phyloP scores from a whole-genome alignment of 2,888 invertebrate species.

The Mystacides longicornis region DNA sequence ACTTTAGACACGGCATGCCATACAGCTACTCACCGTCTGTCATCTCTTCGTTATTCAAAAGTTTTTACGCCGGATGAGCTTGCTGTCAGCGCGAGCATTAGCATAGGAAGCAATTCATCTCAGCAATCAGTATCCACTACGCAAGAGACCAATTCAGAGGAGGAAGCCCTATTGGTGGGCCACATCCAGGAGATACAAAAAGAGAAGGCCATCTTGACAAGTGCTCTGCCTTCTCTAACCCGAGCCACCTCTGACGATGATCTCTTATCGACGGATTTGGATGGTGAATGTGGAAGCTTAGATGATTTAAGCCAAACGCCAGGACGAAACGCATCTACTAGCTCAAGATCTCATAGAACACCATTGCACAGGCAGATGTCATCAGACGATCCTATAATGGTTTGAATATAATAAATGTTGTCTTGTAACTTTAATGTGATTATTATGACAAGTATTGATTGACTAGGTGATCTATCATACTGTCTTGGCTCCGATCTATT shows the following conservation, averaged over 20 bases:
- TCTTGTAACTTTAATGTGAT: no score
- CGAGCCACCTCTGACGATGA: constrained; percentile 85
- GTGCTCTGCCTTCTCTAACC: constrained; percentile 70
- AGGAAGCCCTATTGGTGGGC: constrained; percentile 66
- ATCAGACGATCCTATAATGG: constrained; percentile 50
- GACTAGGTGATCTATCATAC: no score
- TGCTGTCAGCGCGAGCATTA: constrained; percentile 29
- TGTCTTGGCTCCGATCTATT: no score
- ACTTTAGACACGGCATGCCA: constrained; percentile 81
- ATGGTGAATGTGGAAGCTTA: constrained; percentile 61
- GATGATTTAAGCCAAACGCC: constrained; percentile 48
- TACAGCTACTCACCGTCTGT: constrained; percentile 73
- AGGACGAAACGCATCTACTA: constrained; percentile 28
- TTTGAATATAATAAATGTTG: constrained; percentile 28
- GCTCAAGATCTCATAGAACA: constrained; percentile 38
- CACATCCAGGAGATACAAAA: constrained; percentile 76
- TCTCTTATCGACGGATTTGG: constrained; percentile 66
- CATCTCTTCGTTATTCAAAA: constrained; percentile 67
- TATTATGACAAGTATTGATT: no score
- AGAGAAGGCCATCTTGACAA: constrained; percentile 74
- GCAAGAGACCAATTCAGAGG: constrained; percentile 39
- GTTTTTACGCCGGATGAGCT: constrained; percentile 49
- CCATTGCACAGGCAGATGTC: constrained; percentile 45
- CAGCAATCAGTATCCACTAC: constrained; percentile 30
- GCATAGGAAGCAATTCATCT: constrained; percentile 30